Evolutionary conservation across 2,113 vertebrate species (phyloP), one percentile per base, ranked within the genome.

Genomic region (Tupaia chinensis): DNA sequence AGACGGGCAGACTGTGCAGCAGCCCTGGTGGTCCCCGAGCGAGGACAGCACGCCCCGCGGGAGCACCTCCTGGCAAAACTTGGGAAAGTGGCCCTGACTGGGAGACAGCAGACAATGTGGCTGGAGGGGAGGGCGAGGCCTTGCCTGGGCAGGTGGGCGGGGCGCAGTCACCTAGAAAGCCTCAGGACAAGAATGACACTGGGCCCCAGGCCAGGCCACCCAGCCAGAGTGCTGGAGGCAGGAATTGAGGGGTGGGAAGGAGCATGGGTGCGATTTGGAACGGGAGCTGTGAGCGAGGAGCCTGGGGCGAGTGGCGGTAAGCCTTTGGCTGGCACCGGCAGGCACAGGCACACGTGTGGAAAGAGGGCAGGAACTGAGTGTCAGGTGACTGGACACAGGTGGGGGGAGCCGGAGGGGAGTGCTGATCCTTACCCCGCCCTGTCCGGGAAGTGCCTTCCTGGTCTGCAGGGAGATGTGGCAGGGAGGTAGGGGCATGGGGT

Each of bases 11-110:
- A 3, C 20, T 12, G 17, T 9, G 17, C 14, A 5, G 76, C 10
- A 4, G n/a, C 23, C 20, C 10, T 1, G 1, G 10, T 16, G 22
- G 58, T 58, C 1, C 13, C 1, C 4, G 25, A 29, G 53, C 2
- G 29, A 12, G 9, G 22, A 54, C 23, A 60, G 22, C n/a, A 60
- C 3, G 0, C 53, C 63, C 19, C 5, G 32, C 72, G 56, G 9
- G 13, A 13, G 8, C 34, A 12, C 13, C 44, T n/a, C 76, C 22
- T 0, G 1, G 19, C 16, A 76, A 56, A 4, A 23, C 32, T 14
- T 4, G 73, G 53, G 32, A 25, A 66, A 20, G 54, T 5, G 17
- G 10, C 20, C 68, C 53, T 44, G 44, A 44, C 44, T 44, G 44
- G 44, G 44, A 44, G 44, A 44, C 44, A 44, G 44, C 5, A 2